These are phyloP conservation scores for Fukomys damarensis DNA, from an alignment of 2,113 vertebrate species.

Conservation along the genomic window DNA sequence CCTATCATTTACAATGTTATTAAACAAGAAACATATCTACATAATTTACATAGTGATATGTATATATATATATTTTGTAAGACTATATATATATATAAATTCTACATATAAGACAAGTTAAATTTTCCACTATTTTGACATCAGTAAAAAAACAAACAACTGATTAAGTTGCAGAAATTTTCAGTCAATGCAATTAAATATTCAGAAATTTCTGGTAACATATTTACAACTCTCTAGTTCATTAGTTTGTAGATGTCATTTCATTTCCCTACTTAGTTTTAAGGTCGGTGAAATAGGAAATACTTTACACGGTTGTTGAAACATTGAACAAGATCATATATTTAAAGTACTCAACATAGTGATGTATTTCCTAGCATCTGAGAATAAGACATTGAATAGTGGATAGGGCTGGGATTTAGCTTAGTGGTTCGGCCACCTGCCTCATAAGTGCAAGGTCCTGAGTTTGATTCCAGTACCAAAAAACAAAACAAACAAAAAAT, in stretches of 20 bases:
- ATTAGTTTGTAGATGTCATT: not conserved
- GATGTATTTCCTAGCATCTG: not conserved
- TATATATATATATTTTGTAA: not conserved
- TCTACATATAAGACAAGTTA: not conserved
- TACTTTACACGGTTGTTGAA: not conserved
- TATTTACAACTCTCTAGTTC: not conserved
- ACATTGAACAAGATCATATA: not conserved
- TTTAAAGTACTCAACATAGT: not conserved
- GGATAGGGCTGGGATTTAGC: too few species aligned
- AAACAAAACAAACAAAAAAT: not conserved
- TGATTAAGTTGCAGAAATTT: slow-evolving; percentile 43
- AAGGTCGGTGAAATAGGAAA: not conserved
- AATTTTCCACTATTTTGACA: slow-evolving; percentile 10
- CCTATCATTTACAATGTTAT: not conserved
- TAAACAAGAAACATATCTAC: not conserved
- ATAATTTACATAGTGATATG: not conserved
- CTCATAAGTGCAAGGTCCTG: too few species aligned
- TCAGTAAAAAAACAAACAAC: slow-evolving; percentile 11
- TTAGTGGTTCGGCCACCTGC: too few species aligned
- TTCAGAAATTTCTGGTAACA: slow-evolving; percentile 24
- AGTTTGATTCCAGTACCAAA: too few species aligned
- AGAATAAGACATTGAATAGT: not conserved
- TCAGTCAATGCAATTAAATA: slow-evolving; percentile 50
- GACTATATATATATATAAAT: not conserved
- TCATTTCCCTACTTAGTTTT: not conserved